A percentile compares a stretch with the other conserved stretches of the same genome.
Conservation (phyloP, 92 coral and sea anemone species). For the Plumapathes pennacea region DNA sequence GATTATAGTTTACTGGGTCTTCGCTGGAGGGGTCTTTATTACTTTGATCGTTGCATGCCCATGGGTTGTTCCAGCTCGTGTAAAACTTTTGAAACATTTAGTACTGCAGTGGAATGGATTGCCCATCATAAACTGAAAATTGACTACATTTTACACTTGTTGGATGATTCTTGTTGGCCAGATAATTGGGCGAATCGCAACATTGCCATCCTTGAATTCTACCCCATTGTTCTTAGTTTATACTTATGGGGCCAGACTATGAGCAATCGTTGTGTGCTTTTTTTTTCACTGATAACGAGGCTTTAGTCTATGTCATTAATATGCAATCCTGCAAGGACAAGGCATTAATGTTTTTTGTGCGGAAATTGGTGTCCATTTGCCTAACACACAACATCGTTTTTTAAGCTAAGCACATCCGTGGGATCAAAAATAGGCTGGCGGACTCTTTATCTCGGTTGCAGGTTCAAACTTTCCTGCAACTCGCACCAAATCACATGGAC, state of each 20-base stretch:
- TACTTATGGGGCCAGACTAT: constrained; percentile 13
- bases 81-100: constrained; percentile 24
- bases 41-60: constrained; percentile 16
- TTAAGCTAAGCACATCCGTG: no score
- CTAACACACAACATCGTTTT: constrained; percentile 47
- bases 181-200: constrained; percentile 18
- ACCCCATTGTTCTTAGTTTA: constrained; percentile 37
- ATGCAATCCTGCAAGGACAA: constrained; percentile 57
- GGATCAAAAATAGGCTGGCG: no score
- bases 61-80: constrained; percentile 20
- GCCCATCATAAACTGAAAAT: constrained; percentile 32
- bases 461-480: constrained; percentile 33
- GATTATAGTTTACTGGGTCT: constrained; percentile 4
- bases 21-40: background rate
- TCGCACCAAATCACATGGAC: constrained; percentile 56
- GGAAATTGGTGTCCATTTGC: constrained; percentile 34
- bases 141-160: constrained; percentile 28
- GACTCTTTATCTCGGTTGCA: no score
- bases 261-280: constrained; percentile 20
- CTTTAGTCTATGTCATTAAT: constrained; percentile 58
- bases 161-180: constrained; percentile 61
- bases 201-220: constrained; percentile 31
- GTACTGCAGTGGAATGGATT: constrained; percentile 28
- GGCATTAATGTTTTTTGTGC: constrained; percentile 49
- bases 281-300: constrained; percentile 61